phyloP scores from a whole-genome alignment of 2,888 invertebrate genomes.

The Meteorus cinctellus region DNA sequence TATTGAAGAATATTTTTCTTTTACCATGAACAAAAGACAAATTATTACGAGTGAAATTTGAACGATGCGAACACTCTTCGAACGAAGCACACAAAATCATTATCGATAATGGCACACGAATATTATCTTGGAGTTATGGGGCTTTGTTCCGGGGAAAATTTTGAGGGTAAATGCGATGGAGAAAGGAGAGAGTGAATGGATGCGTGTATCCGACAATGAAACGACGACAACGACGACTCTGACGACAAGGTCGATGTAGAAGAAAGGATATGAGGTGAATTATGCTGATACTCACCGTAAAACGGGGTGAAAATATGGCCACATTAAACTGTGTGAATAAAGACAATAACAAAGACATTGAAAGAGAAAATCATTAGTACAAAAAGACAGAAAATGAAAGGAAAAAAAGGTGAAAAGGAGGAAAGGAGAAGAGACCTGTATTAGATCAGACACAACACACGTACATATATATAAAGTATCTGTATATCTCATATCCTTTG shows the following conservation, averaged over 20 bases:
- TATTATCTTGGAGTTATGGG: slow-evolving; percentile 46
- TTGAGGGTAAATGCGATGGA: slow-evolving; percentile 34
- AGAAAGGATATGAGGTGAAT: slow-evolving; percentile 39
- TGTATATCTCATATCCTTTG: slow-evolving; percentile 5
- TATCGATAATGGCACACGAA: slow-evolving; percentile 45
- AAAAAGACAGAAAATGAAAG: slow-evolving; percentile 5
- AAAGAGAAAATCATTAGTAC: slow-evolving; percentile 25
- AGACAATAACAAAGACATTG: slow-evolving; percentile 11
- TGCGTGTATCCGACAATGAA: slow-evolving; percentile 49
- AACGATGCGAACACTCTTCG: background rate
- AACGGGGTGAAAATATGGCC: slow-evolving; percentile 37
- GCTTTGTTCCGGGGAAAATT: slow-evolving; percentile 42
- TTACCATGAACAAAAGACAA: background rate
- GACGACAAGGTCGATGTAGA: background rate
- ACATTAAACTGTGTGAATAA: slow-evolving; percentile 35
- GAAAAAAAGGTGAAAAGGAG: slow-evolving; percentile 6
- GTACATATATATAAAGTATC: slow-evolving; percentile 3
- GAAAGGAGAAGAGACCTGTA: slow-evolving; percentile 40
- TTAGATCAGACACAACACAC: slow-evolving; percentile 42
- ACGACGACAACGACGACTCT: slow-evolving; percentile 15
- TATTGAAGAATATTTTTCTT: too few relatives aligned
- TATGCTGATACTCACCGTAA: slow-evolving; percentile 46
- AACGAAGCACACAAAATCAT: slow-evolving; percentile 41
- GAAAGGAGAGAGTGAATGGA: slow-evolving; percentile 31
- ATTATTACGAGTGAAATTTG: slow-evolving; percentile 2